Evolutionary conservation across 2,888 invertebrate genomes (phyloP).

Genomic region (Agrotis segetum): DNA sequence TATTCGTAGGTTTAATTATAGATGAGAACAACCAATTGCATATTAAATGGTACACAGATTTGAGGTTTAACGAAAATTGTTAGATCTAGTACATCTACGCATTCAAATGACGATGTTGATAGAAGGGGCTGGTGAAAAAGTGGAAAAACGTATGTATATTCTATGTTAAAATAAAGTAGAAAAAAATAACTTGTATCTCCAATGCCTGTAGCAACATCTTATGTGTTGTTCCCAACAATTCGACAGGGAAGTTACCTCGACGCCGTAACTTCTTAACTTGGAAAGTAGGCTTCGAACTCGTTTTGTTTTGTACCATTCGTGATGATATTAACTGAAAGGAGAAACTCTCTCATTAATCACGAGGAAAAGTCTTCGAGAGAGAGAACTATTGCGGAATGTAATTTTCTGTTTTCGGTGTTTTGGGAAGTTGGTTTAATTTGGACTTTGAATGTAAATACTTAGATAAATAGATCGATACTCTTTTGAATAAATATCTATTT

Average conservation of each 20-base stretch:
- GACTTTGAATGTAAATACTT: background rate
- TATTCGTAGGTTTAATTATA: slow-evolving; percentile 26
- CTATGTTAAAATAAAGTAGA: slow-evolving; percentile 29
- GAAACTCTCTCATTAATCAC: slow-evolving; percentile 49
- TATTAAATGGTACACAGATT: slow-evolving; percentile 3
- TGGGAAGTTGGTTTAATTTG: background rate
- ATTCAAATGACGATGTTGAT: background rate
- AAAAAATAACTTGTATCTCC: slow-evolving; percentile 39
- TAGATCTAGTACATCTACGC: background rate
- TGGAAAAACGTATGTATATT: too few species aligned
- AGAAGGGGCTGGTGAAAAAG: too few species aligned
- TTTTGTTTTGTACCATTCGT: slow-evolving; percentile 43
- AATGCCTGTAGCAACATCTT: slow-evolving; percentile 3
- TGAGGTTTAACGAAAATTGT: background rate
- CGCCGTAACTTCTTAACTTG: slow-evolving; percentile 46
- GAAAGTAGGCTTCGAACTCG: slow-evolving; percentile 40
- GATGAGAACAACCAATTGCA: slow-evolving; percentile 1
- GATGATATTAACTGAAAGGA: slow-evolving; percentile 51
- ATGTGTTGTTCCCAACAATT: slow-evolving; percentile 43
- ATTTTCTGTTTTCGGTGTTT: slow-evolving; percentile 23
- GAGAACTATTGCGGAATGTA: slow-evolving; percentile 31
- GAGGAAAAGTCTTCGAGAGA: slow-evolving; percentile 11
- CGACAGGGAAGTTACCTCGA: slow-evolving; percentile 28
- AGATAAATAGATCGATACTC: too few species aligned
- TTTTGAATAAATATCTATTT: background rate